Conservation (phyloP, 2,888 invertebrate genomes). For the Pristionchus maxplancki region DNA sequence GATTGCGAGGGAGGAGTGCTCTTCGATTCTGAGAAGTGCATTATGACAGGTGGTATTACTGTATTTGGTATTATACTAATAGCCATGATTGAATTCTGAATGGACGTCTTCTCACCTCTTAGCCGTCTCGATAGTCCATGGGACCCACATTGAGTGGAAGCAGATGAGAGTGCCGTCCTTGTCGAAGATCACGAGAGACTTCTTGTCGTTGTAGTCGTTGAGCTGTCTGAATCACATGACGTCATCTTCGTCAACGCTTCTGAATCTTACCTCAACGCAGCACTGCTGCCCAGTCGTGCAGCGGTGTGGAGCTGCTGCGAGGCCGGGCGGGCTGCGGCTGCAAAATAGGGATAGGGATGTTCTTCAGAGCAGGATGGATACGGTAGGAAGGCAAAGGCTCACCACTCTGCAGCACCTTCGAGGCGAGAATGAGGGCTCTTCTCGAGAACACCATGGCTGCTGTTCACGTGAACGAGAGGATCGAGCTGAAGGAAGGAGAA, state of each 20-base stretch:
- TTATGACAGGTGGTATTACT: not conserved
- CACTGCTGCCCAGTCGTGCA: not conserved
- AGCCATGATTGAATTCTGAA: no score
- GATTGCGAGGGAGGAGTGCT: slow-evolving; percentile 74
- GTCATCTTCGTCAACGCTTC: not conserved
- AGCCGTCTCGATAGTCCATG: slow-evolving; percentile 78
- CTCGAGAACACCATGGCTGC: slow-evolving; percentile 33
- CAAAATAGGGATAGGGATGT: not conserved
- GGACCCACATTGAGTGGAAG: slow-evolving; percentile 80
- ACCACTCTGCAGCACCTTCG: not conserved
- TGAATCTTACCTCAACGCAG: not conserved
- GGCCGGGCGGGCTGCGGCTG: not conserved
- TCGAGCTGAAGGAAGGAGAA: not conserved
- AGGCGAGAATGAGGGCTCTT: not conserved
- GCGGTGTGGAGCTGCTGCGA: not conserved
- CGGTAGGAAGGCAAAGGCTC: not conserved
- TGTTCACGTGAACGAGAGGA: slow-evolving; percentile 14
- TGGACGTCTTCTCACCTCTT: slow-evolving; percentile 71
- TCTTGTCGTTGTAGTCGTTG: slow-evolving; percentile 35
- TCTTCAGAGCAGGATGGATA: no score
- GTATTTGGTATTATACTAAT: no score
- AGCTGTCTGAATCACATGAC: slow-evolving; percentile 12
- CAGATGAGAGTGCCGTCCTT: slow-evolving; percentile 80
- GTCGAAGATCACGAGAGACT: slow-evolving; percentile 79
- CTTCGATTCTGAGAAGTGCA: slow-evolving; percentile 73